These are phyloP conservation scores for Tor tambroides DNA, from an alignment of 2,113 vertebrate genomes.

Conservation along the genomic window DNA sequence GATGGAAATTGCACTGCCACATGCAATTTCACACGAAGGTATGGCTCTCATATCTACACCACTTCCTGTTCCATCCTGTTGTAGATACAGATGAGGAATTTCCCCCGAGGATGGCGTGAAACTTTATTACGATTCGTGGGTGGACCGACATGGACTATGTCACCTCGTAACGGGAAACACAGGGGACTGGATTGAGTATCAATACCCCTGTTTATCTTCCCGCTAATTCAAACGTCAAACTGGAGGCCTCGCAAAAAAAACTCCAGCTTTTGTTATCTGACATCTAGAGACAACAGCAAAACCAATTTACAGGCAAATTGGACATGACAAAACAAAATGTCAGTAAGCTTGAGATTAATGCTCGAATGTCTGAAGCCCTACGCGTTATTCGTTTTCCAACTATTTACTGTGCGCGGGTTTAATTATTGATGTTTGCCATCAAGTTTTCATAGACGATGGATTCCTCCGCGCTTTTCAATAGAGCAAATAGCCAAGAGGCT, in stretches of 20 bases:
- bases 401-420: slow-evolving; percentile 21
- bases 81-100: slow-evolving; percentile 25
- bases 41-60: slow-evolving; percentile 24
- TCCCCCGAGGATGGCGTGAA: slow-evolving; percentile 16
- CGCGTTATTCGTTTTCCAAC: background rate
- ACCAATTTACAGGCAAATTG: slow-evolving; percentile 52
- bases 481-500: background rate
- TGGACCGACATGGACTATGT: background rate
- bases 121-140: background rate
- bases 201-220: slow-evolving; percentile 13
- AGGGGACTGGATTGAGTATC: slow-evolving; percentile 10
- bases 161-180: background rate
- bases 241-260: background rate
- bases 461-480: slow-evolving; percentile 27
- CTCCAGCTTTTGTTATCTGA: slow-evolving; percentile 17
- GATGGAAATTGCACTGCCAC: slow-evolving; percentile 77
- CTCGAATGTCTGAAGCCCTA: slow-evolving; percentile 4
- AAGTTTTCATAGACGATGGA: slow-evolving; percentile 23
- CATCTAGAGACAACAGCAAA: slow-evolving; percentile 34
- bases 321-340: slow-evolving; percentile 41
- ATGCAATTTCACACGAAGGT: slow-evolving; percentile 68
- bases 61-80: slow-evolving; percentile 39
- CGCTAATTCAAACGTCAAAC: background rate
- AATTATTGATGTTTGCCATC: slow-evolving; percentile 38
- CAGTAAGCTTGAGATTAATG: slow-evolving; percentile 53